Conservation (phyloP, 35 echinoderm and acorn worm genomes). For the Strongylocentrotus purpuratus region DNA sequence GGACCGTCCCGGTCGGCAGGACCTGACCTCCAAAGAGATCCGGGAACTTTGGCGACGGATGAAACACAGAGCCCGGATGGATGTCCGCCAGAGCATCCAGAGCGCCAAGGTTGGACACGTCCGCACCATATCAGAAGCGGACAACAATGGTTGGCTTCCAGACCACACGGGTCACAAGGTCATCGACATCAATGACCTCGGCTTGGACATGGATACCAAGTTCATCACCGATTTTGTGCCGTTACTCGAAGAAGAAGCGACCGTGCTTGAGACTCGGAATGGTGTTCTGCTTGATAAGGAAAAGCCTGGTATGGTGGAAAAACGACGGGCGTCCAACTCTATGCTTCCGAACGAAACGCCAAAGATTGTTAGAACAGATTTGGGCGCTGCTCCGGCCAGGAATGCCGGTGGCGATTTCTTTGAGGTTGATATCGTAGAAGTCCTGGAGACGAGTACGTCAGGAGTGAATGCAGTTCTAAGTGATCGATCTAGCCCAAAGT, state of each 20-base stretch:
- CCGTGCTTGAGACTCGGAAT: not conserved
- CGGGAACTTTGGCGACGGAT: slow-evolving; percentile 39
- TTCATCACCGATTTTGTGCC: slow-evolving; percentile 21
- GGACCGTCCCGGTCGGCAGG: not conserved
- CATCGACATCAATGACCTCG: slow-evolving; percentile 24
- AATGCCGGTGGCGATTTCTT: not conserved
- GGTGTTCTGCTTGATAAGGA: not conserved
- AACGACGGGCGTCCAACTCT: not conserved
- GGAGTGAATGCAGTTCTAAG: not conserved
- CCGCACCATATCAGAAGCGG: not conserved
- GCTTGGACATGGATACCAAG: not conserved
- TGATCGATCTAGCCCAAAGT: not conserved
- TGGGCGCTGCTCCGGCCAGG: no score
- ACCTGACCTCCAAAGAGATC: not conserved
- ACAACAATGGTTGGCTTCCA: not conserved
- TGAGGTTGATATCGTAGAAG: not conserved
- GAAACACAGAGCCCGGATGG: not conserved
- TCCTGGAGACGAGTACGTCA: not conserved
- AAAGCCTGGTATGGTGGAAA: not conserved
- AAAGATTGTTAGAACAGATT: not conserved
- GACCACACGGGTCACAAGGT: not conserved
- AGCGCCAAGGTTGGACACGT: not conserved
- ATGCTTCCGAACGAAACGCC: not conserved
- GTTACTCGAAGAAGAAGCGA: slow-evolving; percentile 13
- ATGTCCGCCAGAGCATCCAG: not conserved